A percentile compares a stretch with the other conserved stretches of the same genome.
Conservation (phyloP, 2,797 vertebrate genomes). For the Iguana delicatissima region DNA sequence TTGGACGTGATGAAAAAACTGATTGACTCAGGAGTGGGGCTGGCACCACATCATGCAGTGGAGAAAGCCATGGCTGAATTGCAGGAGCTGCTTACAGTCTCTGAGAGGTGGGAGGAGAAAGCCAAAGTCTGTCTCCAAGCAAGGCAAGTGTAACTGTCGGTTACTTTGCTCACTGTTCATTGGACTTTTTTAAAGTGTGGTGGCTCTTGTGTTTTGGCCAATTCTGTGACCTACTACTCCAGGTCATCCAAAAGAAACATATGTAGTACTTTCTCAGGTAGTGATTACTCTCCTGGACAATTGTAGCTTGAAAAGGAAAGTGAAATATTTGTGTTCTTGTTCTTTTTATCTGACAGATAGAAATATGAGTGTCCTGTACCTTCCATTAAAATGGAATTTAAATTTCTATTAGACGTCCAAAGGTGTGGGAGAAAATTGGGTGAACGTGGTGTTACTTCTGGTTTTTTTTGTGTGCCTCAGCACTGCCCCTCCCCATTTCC, state of each 20-base stretch:
- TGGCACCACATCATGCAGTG: constrained; percentile 96
- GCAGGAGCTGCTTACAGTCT: constrained; percentile 96
- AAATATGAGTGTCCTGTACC: neutral
- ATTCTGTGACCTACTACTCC: no score
- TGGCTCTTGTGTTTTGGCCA: no score
- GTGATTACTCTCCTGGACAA: neutral
- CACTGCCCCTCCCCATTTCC: neutral
- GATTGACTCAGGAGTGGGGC: constrained; percentile 95
- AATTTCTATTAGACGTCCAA: neutral
- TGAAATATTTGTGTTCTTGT: neutral
- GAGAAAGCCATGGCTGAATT: constrained; percentile 99
- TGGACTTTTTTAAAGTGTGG: no score
- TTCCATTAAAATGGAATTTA: neutral
- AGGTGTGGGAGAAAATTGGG: neutral
- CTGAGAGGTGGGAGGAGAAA: constrained; percentile 98
- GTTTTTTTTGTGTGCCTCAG: no score
- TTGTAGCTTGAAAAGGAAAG: constrained; percentile 3
- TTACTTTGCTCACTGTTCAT: neutral
- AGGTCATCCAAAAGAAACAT: constrained; percentile 8
- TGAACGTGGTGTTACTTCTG: no score
- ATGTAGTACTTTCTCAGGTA: neutral
- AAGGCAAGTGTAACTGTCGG: constrained; percentile 81
- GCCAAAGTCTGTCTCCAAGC: constrained; percentile 95
- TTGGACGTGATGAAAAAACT: constrained; percentile 97
- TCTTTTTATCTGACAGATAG: neutral